phyloP scores from a whole-genome alignment of 2,113 vertebrate genomes.

The Hyla sarda region DNA sequence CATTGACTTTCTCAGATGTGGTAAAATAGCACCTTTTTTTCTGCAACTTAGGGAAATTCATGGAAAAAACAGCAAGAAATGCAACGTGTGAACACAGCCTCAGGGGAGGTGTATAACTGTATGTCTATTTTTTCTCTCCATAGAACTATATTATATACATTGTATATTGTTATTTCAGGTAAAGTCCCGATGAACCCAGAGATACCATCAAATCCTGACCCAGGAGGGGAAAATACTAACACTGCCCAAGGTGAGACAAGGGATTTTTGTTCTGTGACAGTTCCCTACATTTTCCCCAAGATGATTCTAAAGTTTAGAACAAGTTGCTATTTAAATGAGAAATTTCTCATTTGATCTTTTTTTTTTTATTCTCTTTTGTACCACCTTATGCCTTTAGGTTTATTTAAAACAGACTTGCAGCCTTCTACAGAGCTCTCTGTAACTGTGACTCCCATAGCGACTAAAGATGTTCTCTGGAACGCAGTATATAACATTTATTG shows the following conservation, averaged over 20 bases:
- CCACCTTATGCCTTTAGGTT: no score
- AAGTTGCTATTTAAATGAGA: not conserved
- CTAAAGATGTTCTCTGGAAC: not conserved
- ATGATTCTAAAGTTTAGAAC: not conserved
- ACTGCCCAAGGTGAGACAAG: conserved; percentile 38
- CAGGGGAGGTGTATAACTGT: no score
- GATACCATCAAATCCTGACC: conserved; percentile 24
- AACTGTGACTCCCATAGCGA: not conserved
- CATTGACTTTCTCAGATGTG: no score
- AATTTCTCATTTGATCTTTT: no score
- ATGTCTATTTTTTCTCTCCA: no score
- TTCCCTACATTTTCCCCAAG: not conserved
- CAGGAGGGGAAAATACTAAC: conserved; percentile 22
- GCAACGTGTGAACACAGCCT: no score
- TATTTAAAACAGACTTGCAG: no score
- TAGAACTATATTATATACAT: no score
- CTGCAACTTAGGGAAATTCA: no score
- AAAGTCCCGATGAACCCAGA: conserved; percentile 31
- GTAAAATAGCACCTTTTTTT: no score
- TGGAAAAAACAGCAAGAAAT: no score
- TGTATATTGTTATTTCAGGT: conserved; percentile 46
- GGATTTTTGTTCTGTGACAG: not conserved
- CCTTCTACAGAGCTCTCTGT: not conserved
- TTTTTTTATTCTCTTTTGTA: no score
- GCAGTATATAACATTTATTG: not conserved